Base-by-base conservation (phyloP, 2,888 invertebrate species). In the Nowickia ferox region DNA sequence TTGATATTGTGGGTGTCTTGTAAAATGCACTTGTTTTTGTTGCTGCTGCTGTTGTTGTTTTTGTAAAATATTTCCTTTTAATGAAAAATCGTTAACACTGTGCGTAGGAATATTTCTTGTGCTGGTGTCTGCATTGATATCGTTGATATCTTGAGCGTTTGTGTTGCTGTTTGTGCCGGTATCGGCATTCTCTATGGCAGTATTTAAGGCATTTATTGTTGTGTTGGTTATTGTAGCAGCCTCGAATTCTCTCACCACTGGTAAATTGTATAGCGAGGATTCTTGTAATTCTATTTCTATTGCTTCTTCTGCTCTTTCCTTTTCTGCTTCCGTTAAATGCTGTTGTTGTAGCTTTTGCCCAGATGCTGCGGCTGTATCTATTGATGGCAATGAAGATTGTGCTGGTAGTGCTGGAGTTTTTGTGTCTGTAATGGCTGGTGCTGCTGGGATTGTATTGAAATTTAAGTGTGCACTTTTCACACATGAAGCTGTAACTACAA, bases 401-500 rank as follows among this genome's bases (percentile, higher is more conserved):
- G 87, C n/a, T 86, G 79, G 11, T 81, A 80, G 30, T 72, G 81
- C 22, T 80, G 30, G 30, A 30, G 30, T 30, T 30, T 30, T 30
- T 30, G 30, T 6, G 30, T 30, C 30, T 30, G 81, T 17, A 88
- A 87, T 42, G 84, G 84, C 61, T 88, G 87, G 1, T 66, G 86
- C 17, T 82, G 76, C 10, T 51, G 79, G 42, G 22, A 82, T 57
- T 51, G 85, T 87, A 81, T 87, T 88, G 83, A 88, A 90, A 79
- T 88, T 89, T 65, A 90, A 71, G 83, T 91, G 88, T 74, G 91
- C 89, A 85, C 90, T 92, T 88, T 90, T 91, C 84, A 88, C 91
- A 88, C 90, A 90, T 75, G 89, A 90, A 68, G 89, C 91, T 65
- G 91, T 89, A 77, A 91, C 90, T 88, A 91, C 87, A 77, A 91